Percentiles rank a stretch among this genome's conserved stretches.
These are phyloP conservation scores for Ceratosolen fusciceps DNA, from an alignment of 1,140 invertebrate genomes.

Conservation along the genomic window DNA sequence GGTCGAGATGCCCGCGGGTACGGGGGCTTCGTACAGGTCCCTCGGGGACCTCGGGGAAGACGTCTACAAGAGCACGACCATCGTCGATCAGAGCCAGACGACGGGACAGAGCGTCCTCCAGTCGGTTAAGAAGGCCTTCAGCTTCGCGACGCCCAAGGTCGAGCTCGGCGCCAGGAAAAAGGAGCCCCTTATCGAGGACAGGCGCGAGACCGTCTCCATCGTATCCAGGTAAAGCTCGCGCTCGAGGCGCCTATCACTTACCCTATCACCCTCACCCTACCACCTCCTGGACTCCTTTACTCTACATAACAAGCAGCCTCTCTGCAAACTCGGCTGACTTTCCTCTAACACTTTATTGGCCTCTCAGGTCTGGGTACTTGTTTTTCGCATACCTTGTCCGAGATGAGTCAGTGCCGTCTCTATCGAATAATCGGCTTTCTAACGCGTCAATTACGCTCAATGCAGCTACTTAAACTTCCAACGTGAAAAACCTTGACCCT, in stretches of 20 bases:
- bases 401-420: no score
- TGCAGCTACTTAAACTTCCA: no score
- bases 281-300: no score
- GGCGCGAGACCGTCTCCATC: constrained; percentile 69
- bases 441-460: no score
- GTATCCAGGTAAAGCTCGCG: constrained; percentile 70
- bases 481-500: no score
- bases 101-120: constrained; percentile 73
- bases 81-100: constrained; percentile 72
- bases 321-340: no score
- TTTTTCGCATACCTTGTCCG: no score
- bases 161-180: constrained; percentile 68
- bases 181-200: constrained; percentile 72
- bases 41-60: constrained; percentile 75
- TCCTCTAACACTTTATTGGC: no score
- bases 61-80: constrained; percentile 77
- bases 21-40: constrained; percentile 77
- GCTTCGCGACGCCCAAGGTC: constrained; percentile 70
- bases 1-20: constrained; percentile 75
- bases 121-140: constrained; percentile 77
- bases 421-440: no score
- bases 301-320: no score
- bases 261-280: no score
- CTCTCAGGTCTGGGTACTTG: no score
- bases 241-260: background rate